Base-by-base conservation (phyloP, 2,888 invertebrate genomes). In the Tetranychus truncatus region DNA sequence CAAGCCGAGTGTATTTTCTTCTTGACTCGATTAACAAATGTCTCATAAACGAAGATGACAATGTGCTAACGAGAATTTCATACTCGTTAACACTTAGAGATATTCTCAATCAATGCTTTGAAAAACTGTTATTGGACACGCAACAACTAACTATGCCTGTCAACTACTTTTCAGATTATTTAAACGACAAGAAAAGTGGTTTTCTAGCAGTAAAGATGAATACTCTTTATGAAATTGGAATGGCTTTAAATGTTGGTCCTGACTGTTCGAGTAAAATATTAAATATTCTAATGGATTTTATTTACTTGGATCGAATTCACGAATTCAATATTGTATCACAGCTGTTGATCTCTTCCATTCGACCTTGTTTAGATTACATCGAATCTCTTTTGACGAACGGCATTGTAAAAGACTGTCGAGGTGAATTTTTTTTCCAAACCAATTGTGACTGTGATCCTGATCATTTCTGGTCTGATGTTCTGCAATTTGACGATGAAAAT, bases 81-180 rank as follows among this genome's bases (percentile, higher is more conserved):
- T 69, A 69, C 20, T 20, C 69, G 4, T 24, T 69, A 24, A 24
- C 21, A 9, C 20, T 20, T 20, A 20, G 69, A 69, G 69, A 69
- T 69, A 69, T 69, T 24, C 11, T 69, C 69, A 69, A 69, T 69
- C 21, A 69, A 24, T 24, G 34, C 8, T 11, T 69, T 69, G 21
- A 11, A 18, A 69, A 69, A 69, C 11, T 24, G 20, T 11, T 69
- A 6, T 69, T n/a, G 11, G 55, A 55, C 15, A 1, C 55, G 2
- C 55, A 55, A 15, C 9, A 55, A 7, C 15, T 55, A 15, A 15
- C 9, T 55, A 55, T 55, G 55, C n/a, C 20, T 20, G 20, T 69
- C 20, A 69, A 69, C 34, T 69, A 24, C 11, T 69, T 69, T 34
- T 69, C 69, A 18, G 69, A 69, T 69, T 69, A 24, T 69, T 11